Base-by-base conservation (phyloP, 2,797 vertebrate genomes). In the Champsocephalus esox region DNA sequence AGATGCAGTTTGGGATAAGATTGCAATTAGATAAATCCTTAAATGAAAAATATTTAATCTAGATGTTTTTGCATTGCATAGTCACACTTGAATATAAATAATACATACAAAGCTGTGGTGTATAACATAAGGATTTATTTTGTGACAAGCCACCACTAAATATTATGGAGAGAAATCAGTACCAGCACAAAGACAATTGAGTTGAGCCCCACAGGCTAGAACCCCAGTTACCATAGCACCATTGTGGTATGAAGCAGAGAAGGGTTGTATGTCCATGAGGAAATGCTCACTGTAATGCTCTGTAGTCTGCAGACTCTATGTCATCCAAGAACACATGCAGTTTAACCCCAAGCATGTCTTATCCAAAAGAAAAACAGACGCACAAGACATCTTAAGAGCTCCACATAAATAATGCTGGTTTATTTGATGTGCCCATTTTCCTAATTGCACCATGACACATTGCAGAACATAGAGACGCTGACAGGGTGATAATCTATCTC, bases 301-400 rank as follows among this genome's bases (percentile, higher is more conserved):
- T 84, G 60, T 74, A n/a, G 56, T 71, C 70, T 71, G 65, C 9
- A 85, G 88, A 88, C 82, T 68, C 48, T 52, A 80, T 76, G 82
- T 85, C 81, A 82, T 66, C 11, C 17, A 21, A 55, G 58, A 67
- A 62, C 51, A 75, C 62, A 66, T 5, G 46, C 57, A 17, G 17
- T 57, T 66, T 44, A 67, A 13, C 14, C 54, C 14, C 52, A 66
- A 57, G 56, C 2, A 17, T 13, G 17, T 34, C 21, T 12, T 48
- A 34, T 58, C 10, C 9, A 21, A 4, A 28, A 51, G 9, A 67
- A 38, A 44, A 51, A 32, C 24, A 65, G 44, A 12, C 19, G 4
- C 24, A 44, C 34, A 16, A 59, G 7, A 45, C 10, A 52, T 48
- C 28, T 28, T 11, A 24, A 28, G n/a, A 57, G 59, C 2, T 72